Evolutionary conservation across 2,797 vertebrate genomes (phyloP), one percentile per base, ranked within the genome.

Genomic region (Scolopax rusticola): DNA sequence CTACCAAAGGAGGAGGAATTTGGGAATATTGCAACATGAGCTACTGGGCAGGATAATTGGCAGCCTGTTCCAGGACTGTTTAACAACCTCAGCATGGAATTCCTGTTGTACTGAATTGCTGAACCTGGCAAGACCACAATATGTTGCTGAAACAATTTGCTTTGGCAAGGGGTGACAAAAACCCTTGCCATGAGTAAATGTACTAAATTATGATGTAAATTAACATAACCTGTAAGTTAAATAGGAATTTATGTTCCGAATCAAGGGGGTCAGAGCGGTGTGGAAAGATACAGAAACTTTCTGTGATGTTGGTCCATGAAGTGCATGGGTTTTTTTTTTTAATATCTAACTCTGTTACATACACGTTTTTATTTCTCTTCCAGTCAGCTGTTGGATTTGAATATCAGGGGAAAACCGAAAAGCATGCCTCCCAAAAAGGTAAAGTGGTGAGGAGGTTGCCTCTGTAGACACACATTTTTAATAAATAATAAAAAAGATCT

Each of bases 381-480:
- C 98, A 99, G 99, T 99, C 99, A 50, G 99, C 99, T 3, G 98
- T 99, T 33, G 99, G 99, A 40, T 99, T 99, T 38, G 99, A 99
- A 78, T 99, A 99, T 60, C 98, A 99, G 41, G 99, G 99, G 43
- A 99, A 99, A 97, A 99, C 99, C 0, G 99, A 99, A 98, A 99
- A 99, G 88, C 99, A 99, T 3, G 99, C 99, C 25, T 99, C 99
- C 2, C 99, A 99, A 97, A 99, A 98, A 99, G 99, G 99, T 99
- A 90, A 97, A 95, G 36, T 13, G 28, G 6, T 27, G 11, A 71
- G 38, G 33, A 28, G 48, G 38, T 50, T 5, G 1, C 57, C 65
- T 92, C 10, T 51, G 48, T 28, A 57, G 54, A 75, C 24, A 54
- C 3, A 1, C 25, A 7, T 21, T 21, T 82, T 51, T 33, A 47